Evolutionary conservation across 2,797 vertebrate genomes (phyloP).

Genomic region (Lagodon rhomboides): DNA sequence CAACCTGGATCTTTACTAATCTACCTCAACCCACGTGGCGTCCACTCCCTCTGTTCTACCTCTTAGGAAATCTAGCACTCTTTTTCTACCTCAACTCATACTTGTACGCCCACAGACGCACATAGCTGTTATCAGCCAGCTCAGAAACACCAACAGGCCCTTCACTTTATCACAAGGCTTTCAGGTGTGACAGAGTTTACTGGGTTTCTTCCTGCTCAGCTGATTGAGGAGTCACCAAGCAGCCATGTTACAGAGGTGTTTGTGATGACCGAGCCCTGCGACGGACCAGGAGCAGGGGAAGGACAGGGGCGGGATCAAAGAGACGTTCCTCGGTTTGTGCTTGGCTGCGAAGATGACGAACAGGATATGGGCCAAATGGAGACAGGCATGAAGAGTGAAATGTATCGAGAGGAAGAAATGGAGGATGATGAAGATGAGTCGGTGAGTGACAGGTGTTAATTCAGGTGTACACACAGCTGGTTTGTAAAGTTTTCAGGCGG

Average conservation of each 20-base stretch:
- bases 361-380: conserved; percentile 56
- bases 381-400: conserved; percentile 64
- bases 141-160: conserved; percentile 21
- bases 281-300: conserved; percentile 43
- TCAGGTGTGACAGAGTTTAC: conserved; percentile 17
- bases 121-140: conserved; percentile 35
- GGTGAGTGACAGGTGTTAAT: conserved; percentile 56
- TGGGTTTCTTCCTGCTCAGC: conserved; percentile 28
- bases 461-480: neutral
- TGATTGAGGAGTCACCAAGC: conserved; percentile 41
- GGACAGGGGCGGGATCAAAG: conserved; percentile 75
- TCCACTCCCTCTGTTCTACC: conserved; percentile 38
- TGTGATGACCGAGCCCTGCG: conserved; percentile 88
- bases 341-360: conserved; percentile 78
- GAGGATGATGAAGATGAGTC: conserved; percentile 72
- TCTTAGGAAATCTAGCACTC: conserved; percentile 20
- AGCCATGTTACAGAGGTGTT: conserved; percentile 54
- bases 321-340: conserved; percentile 86
- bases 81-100: conserved; percentile 51
- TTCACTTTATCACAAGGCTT: conserved; percentile 24
- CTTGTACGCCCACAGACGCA: neutral
- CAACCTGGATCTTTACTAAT: conserved; percentile 13
- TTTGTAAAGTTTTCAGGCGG: neutral
- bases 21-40: conserved; percentile 57
- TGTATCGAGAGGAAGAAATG: conserved; percentile 69